Evolutionary conservation across 2,888 invertebrate genomes (phyloP).

Genomic region (Marronus borbonicus): DNA sequence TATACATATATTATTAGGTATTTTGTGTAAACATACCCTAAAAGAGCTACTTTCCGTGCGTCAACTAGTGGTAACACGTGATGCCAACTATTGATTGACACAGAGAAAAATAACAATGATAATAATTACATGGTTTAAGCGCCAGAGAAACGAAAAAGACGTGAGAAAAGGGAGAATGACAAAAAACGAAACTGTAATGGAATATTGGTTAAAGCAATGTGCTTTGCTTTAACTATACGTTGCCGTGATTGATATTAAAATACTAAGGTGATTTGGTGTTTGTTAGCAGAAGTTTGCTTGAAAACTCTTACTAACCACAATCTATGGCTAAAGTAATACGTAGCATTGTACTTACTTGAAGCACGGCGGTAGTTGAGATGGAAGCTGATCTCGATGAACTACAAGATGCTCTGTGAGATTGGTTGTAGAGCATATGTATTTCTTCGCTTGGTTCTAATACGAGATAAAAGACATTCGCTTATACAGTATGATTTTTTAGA

Average conservation of each 20-base stretch:
- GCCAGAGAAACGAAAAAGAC: too few relatives aligned
- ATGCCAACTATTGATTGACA: constrained; percentile 38
- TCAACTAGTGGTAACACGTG: constrained; percentile 42
- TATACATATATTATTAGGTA: constrained; percentile 2
- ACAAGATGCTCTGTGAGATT: constrained; percentile 64
- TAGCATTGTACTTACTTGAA: constrained; percentile 61
- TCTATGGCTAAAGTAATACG: too few relatives aligned
- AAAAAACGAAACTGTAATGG: too few relatives aligned
- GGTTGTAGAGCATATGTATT: constrained; percentile 59
- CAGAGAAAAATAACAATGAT: constrained; percentile 19
- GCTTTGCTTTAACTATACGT: background rate
- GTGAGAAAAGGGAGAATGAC: too few relatives aligned
- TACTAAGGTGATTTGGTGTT: too few relatives aligned
- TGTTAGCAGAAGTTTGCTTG: too few relatives aligned
- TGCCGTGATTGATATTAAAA: background rate
- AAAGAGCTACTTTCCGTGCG: constrained; percentile 47
- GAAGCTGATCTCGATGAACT: constrained; percentile 67
- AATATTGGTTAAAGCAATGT: too few relatives aligned
- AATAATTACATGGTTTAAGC: background rate
- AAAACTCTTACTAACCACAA: too few relatives aligned
- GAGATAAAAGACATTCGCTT: background rate
- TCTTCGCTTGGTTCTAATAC: constrained; percentile 59
- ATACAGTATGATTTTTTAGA: too few relatives aligned
- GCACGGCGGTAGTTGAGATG: constrained; percentile 64
- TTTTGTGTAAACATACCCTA: constrained; percentile 37